These are phyloP conservation scores for Xylocopa sonorina DNA, from an alignment of 1,140 invertebrate genomes.

Conservation along the genomic window DNA sequence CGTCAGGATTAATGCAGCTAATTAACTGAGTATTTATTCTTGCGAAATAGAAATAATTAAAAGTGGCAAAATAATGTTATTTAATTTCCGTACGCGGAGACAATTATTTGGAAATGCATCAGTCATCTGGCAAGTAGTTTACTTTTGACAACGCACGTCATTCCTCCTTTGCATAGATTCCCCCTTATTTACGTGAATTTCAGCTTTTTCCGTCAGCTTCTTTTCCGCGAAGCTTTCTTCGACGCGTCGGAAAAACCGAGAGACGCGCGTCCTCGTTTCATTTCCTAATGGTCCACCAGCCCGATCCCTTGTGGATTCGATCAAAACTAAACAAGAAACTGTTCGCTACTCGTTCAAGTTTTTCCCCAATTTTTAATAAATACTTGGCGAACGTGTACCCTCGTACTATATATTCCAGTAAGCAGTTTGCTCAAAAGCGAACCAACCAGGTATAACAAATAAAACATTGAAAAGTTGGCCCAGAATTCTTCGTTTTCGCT, in stretches of 20 bases:
- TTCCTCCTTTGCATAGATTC: slow-evolving; percentile 14
- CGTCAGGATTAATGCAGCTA: neutral
- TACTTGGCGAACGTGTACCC: neutral
- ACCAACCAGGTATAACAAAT: neutral
- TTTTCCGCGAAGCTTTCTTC: slow-evolving; percentile 13
- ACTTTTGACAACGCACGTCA: neutral
- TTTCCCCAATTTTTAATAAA: slow-evolving; percentile 36
- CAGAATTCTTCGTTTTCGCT: neutral
- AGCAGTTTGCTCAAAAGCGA: neutral
- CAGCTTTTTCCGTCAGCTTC: neutral
- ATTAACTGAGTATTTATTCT: neutral
- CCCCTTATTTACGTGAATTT: neutral
- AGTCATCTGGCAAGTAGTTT: neutral
- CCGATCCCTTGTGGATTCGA: slow-evolving; percentile 19
- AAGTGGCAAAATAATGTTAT: too few relatives aligned
- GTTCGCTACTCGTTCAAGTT: neutral
- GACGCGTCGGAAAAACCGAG: neutral
- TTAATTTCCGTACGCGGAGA: too few relatives aligned
- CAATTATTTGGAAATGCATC: too few relatives aligned
- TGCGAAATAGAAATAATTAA: neutral
- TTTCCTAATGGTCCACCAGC: slow-evolving; percentile 37
- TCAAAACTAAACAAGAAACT: slow-evolving; percentile 5
- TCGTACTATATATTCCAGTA: neutral
- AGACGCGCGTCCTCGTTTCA: slow-evolving; percentile 18
- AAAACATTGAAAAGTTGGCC: neutral